Evolutionary conservation across 2,113 vertebrate species (phyloP).

Genomic region (Larimichthys crocea): DNA sequence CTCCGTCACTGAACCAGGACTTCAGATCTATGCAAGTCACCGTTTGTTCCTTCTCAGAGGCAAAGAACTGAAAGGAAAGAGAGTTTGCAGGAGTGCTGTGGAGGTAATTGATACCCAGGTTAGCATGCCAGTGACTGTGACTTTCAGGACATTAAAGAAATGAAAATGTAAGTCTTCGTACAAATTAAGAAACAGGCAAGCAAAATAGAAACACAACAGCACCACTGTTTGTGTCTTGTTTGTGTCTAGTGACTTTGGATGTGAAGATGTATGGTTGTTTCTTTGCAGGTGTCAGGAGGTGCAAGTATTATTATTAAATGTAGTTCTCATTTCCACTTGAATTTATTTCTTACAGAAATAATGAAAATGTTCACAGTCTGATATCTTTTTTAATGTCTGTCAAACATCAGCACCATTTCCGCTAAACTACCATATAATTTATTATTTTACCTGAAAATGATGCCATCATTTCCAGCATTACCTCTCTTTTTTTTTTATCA

Average conservation of each 20-base stretch:
- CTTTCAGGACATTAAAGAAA: slow-evolving; percentile 76
- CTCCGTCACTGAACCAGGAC: slow-evolving; percentile 70
- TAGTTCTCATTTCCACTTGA: slow-evolving; percentile 28
- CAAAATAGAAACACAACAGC: slow-evolving; percentile 62
- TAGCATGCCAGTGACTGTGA: slow-evolving; percentile 54
- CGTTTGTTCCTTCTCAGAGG: slow-evolving; percentile 73
- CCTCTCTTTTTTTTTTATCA: not conserved
- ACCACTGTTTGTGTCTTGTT: slow-evolving; percentile 26
- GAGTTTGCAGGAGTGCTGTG: slow-evolving; percentile 54
- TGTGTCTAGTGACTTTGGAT: slow-evolving; percentile 42
- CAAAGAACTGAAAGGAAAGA: slow-evolving; percentile 49
- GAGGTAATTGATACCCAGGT: slow-evolving; percentile 81
- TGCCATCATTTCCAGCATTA: not conserved
- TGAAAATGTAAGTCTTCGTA: slow-evolving; percentile 65
- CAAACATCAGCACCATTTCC: slow-evolving; percentile 7
- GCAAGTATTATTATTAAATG: slow-evolving; percentile 31
- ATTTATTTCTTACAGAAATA: slow-evolving; percentile 1
- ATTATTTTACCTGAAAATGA: not conserved
- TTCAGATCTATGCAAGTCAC: slow-evolving; percentile 71
- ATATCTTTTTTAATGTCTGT: slow-evolving; percentile 8
- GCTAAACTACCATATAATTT: too few relatives aligned
- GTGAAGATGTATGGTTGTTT: slow-evolving; percentile 38
- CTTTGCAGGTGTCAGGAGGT: slow-evolving; percentile 37
- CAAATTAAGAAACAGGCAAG: slow-evolving; percentile 61
- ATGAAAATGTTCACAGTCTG: slow-evolving; percentile 11